Evolutionary conservation across 2,888 invertebrate genomes (phyloP).

Genomic region (Eubasilissa splendida): DNA sequence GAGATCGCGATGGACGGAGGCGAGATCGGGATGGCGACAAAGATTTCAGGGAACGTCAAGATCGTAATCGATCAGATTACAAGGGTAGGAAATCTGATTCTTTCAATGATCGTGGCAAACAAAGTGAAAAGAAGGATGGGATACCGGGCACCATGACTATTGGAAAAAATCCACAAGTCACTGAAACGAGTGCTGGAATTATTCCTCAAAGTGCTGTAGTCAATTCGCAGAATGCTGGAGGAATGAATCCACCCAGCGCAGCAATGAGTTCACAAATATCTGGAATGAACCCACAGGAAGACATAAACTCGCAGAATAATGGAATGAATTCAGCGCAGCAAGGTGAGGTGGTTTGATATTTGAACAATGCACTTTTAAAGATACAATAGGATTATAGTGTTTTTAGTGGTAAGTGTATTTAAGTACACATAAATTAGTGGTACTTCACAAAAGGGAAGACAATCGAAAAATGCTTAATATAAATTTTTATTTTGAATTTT

Average conservation of each 20-base stretch:
- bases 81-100: slow-evolving; percentile 46
- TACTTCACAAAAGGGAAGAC: too few relatives aligned
- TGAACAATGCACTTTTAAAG: too few relatives aligned
- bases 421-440: too few relatives aligned
- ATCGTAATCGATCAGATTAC: slow-evolving; percentile 48
- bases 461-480: too few relatives aligned
- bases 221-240: neutral
- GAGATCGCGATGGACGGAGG: slow-evolving; percentile 45
- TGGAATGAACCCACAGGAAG: slow-evolving; percentile 3
- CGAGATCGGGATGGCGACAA: slow-evolving; percentile 53
- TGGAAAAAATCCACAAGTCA: neutral
- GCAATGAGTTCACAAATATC: slow-evolving; percentile 11
- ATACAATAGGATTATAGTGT: too few relatives aligned
- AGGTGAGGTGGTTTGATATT: neutral
- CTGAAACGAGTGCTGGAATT: neutral
- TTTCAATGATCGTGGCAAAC: slow-evolving; percentile 30
- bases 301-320: neutral
- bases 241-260: neutral
- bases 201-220: neutral
- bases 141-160: neutral
- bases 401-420: too few relatives aligned
- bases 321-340: slow-evolving; percentile 8
- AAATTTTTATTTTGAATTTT: too few relatives aligned
- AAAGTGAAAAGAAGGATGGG: slow-evolving; percentile 21
- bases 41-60: slow-evolving; percentile 50